phyloP scores from a whole-genome alignment of 2,113 vertebrate species.

The Antennarius striatus region DNA sequence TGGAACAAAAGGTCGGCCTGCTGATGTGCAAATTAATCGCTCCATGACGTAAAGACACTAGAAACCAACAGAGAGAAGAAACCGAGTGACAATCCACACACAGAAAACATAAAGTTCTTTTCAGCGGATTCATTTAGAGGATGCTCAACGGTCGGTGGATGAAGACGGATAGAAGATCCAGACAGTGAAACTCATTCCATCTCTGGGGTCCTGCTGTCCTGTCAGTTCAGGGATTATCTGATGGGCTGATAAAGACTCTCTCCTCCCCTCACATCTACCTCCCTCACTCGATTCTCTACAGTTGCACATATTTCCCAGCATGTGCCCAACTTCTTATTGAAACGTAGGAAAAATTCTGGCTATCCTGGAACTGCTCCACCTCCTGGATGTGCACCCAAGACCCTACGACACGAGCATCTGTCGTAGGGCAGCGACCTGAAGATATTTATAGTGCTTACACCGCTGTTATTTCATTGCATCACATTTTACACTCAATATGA shows the following conservation, averaged over 20 bases:
- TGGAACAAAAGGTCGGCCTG: constrained; percentile 22
- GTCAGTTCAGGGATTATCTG: constrained; percentile 57
- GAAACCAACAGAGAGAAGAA: no score
- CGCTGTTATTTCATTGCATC: no score
- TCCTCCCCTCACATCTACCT: not conserved
- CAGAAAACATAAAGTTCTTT: no score
- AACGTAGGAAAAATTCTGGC: no score
- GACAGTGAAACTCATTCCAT: constrained; percentile 60
- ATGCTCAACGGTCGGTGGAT: not conserved
- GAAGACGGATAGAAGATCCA: constrained; percentile 52
- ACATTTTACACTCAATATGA: no score
- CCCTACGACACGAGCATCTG: no score
- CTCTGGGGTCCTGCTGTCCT: constrained; percentile 36
- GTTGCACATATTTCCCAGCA: not conserved
- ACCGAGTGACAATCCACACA: no score
- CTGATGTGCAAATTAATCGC: constrained; percentile 15
- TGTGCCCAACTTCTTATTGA: not conserved
- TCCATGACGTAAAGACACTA: not conserved
- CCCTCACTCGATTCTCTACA: no score
- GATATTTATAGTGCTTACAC: no score
- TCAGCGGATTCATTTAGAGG: no score
- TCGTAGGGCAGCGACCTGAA: no score
- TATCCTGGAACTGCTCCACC: not conserved
- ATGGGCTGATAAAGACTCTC: constrained; percentile 38
- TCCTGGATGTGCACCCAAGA: no score